Base-by-base conservation (phyloP, 2,797 vertebrate genomes). In the Muscicapa comitata region DNA sequence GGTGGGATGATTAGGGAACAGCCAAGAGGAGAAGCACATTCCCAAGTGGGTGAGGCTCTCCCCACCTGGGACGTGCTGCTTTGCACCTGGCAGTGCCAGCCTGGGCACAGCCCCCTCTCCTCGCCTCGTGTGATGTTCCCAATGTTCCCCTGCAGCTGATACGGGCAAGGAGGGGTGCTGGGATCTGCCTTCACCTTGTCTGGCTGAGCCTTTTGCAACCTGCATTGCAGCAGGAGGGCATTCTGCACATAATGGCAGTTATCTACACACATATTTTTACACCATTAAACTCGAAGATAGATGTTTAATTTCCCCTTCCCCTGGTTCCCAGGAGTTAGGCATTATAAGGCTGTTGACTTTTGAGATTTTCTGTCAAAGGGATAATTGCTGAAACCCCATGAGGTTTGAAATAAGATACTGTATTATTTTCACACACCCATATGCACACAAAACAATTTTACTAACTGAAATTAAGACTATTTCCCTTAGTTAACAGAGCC, bases 381-480 rank as follows among this genome's bases (percentile, higher is more conserved):
- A 54, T 94, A 94, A 93, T 94, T 96, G 58, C 61, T 90, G 75
- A 88, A 96, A 86, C 89, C 68, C 73, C 43, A 9, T 28, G 91
- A 92, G 91, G 81, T 95, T 86, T 94, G 95, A 94, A 97, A 96
- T 75, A 83, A 72, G 75, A 91, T 86, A 73, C 70, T 42, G 31
- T 55, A 58, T 94, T 91, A 86, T 92, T 96, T 96, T 94, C 96
- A 86, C 88, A 95, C 92, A 72, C 88, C 92, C 93, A 94, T 86
- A 72, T 51, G 29, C 24, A 71, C 61, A 65, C 67, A 93, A 87
- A 95, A 47, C 26, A 59, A 92, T 91, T 84, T 95, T 74, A 55
- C 50, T 86, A 75, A 80, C 66, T 81, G 79, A 94, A 92, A 91
- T 93, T 78, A 88, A 58, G 73, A 77, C 55, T 53, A 42, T 78